Base-by-base conservation (phyloP, 2,113 vertebrate species). In the Syngnathus scovelli region DNA sequence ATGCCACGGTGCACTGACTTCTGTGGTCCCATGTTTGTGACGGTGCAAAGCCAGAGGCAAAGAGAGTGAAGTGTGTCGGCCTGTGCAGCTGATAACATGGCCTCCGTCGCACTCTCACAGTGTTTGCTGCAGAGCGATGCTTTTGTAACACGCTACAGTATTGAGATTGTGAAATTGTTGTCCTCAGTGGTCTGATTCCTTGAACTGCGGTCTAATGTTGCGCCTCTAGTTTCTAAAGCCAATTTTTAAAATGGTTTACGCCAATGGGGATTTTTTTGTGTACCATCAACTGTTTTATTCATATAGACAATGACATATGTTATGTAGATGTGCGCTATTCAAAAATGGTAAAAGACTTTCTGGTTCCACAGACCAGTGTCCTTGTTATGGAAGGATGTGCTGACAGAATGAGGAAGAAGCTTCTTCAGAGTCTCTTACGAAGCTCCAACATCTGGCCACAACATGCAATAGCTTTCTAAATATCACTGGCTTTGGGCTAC, bases 61-160 rank as follows among this genome's bases (percentile, higher is more conserved):
- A 64, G 66, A 78, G 77, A 84, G 78, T 83, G 78, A 88, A 89
- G 86, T 87, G 77, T 86, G 87, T 87, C 85, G 85, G 84, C 71
- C 85, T 88, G 82, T 72, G 83, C 79, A 78, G 85, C 86, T 86
- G 89, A 92, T 91, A 90, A 89, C 80, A 77, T 77, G 60, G 78
- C 71, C 78, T 85, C 82, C 78, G 85, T 90, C 89, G 85, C 87
- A 86, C 80, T 85, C 77, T 80, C 88, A 89, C 84, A 86, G 71
- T 78, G 69, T 87, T 84, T 83, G 73, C 82, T 52, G 46, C 68
- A 54, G 52, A 85, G 81, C 69, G 66, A 81, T 76, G 70, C 76
- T 78, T 86, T 86, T 81, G 83, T 88, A 83, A 79, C 61, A 74
- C 75, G 61, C 70, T 39, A 69, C 59, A n/a, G 46, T 59, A 84